These are phyloP conservation scores for Leptarthrus brevirostris DNA, from an alignment of 2,888 invertebrate species.

Conservation along the genomic window DNA sequence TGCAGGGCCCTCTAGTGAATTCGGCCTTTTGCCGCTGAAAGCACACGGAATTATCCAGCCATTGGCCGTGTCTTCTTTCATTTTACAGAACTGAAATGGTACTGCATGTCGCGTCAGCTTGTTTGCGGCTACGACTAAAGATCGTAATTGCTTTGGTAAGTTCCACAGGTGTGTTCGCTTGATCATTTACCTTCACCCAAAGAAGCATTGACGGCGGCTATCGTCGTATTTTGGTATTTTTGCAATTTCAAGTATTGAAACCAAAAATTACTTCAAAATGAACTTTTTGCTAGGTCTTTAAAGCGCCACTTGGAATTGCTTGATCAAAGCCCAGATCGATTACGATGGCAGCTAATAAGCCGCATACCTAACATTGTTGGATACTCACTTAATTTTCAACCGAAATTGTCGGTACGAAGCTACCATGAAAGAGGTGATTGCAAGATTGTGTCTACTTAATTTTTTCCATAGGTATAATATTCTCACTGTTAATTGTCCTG, in stretches of 20 bases:
- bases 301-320: conserved; percentile 48
- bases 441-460: background rate
- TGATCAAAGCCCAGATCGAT: conserved; percentile 41
- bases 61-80: conserved; percentile 32
- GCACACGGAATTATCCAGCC: conserved; percentile 11
- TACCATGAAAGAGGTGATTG: background rate
- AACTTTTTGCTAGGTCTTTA: conserved; percentile 23
- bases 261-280: conserved; percentile 36
- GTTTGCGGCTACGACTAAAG: conserved; percentile 46
- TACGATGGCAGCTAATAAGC: conserved; percentile 26
- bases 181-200: conserved; percentile 15
- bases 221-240: conserved; percentile 22
- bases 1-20: conserved; percentile 31
- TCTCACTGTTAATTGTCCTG: too few relatives aligned
- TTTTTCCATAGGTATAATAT: conserved; percentile 5
- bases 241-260: conserved; percentile 35
- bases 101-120: conserved; percentile 45
- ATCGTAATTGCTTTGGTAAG: conserved; percentile 49
- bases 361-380: conserved; percentile 15
- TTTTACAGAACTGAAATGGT: conserved; percentile 46
- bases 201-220: background rate
- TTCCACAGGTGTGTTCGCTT: conserved; percentile 46
- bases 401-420: background rate
- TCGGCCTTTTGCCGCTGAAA: conserved; percentile 8
- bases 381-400: conserved; percentile 27